Percentiles rank a stretch among this genome's conserved stretches.
These are phyloP conservation scores for Platycheirus albimanus DNA, from an alignment of 2,888 invertebrate genomes.

Conservation along the genomic window DNA sequence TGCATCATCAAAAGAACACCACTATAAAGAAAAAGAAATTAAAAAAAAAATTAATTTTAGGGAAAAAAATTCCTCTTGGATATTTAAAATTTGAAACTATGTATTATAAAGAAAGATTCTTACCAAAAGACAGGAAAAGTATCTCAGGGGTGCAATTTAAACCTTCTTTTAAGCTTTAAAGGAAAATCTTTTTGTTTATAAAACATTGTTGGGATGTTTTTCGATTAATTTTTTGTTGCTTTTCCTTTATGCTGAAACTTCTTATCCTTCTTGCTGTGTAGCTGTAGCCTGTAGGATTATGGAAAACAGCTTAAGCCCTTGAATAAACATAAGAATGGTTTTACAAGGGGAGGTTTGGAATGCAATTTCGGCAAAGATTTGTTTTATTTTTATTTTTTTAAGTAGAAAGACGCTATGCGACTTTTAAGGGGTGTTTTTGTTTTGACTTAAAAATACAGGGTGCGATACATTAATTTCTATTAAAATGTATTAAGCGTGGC, in stretches of 20 bases:
- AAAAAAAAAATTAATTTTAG: conserved; percentile 63
- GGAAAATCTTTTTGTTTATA: conserved; percentile 44
- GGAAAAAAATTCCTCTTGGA: conserved; percentile 10
- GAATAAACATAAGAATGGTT: conserved; percentile 62
- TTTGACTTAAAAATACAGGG: too few relatives aligned
- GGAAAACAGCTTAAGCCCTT: conserved; percentile 71
- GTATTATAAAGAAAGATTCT: conserved; percentile 19
- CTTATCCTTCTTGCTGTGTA: too few relatives aligned
- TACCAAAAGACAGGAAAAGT: conserved; percentile 8
- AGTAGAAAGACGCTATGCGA: conserved; percentile 3
- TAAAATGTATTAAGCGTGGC: too few relatives aligned
- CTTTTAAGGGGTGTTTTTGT: neutral
- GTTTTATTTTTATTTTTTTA: conserved; percentile 4
- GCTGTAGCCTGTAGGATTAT: conserved; percentile 58
- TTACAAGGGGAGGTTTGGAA: conserved; percentile 44
- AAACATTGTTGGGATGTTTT: conserved; percentile 65
- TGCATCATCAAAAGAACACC: conserved; percentile 12
- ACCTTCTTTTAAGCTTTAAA: conserved; percentile 5
- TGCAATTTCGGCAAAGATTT: conserved; percentile 56
- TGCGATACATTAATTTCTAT: too few relatives aligned
- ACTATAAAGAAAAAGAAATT: conserved; percentile 43
- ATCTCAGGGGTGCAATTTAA: conserved; percentile 1
- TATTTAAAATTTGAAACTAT: too few relatives aligned
- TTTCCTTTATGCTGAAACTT: conserved; percentile 15
- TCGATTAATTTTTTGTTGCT: conserved; percentile 54